Evolutionary conservation across 1,140 invertebrate genomes (phyloP), one percentile per base, ranked within the genome.

Genomic region (Trialeurodes vaporariorum): DNA sequence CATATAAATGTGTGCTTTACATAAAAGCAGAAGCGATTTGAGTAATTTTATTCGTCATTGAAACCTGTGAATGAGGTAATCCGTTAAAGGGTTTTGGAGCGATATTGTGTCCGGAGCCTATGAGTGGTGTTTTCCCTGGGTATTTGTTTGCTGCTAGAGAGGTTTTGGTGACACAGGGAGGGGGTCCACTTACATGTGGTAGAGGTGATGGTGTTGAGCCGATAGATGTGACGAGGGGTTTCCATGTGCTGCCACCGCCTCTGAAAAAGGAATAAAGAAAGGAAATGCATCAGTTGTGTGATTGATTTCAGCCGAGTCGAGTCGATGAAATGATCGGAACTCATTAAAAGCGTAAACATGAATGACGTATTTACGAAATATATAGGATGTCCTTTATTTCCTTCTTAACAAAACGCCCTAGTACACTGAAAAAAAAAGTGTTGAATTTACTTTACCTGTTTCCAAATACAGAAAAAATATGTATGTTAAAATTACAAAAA

Each of bases 71-170:
- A 17, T 49, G 34, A 49, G 34, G 34, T 49, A 49, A 49, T 49
- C 34, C 34, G 17, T 49, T 49, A 58, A 92, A 93, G 65, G 91
- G 90, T 76, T 91, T 90, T n/a, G 92, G 89, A 71, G 87, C 84
- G 70, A 87, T 84, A 78, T 95, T 96, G 81, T 94, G 90, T 63
- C 87, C 89, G 75, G 87, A 90, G 70, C 91, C 92, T 76, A 94
- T 93, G n/a, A n/a, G n/a, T n/a, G n/a, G n/a, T 9, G 75, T 79
- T 63, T 85, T 81, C 68, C 79, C 76, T 11, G 89, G 86, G 71
- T 87, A 85, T 70, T 85, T 86, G 70, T 83, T 87, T 60, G 87
- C 85, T 73, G 89, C 89, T 67, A 96, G 81, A 40, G 92, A 95
- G 66, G 93, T 96, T 80, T 89, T 92, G 74, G 93, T 95, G 69